These are phyloP conservation scores for Corynorhinus townsendii DNA, from an alignment of 2,113 vertebrate genomes.

Conservation along the genomic window DNA sequence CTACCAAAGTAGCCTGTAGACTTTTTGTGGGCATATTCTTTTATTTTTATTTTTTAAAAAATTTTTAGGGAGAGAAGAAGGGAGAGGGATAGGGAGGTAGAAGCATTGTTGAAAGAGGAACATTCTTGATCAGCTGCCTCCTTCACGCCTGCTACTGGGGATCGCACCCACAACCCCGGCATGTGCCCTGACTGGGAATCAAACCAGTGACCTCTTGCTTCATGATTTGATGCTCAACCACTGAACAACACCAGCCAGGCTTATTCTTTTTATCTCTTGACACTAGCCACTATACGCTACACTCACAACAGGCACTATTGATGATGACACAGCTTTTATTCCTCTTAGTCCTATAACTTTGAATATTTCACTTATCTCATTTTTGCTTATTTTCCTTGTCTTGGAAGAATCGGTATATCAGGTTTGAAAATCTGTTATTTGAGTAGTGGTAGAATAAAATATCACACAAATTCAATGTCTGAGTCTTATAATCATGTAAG, in stretches of 20 bases:
- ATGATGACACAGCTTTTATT: fast-evolving
- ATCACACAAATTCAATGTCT: not conserved
- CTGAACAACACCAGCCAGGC: not conserved
- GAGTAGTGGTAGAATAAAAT: not conserved
- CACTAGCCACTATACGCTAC: too few relatives aligned
- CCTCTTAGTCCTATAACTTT: not conserved
- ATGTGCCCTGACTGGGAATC: too few relatives aligned
- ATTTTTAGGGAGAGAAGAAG: too few relatives aligned
- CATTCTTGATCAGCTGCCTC: too few relatives aligned
- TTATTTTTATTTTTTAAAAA: not conserved
- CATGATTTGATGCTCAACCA: too few relatives aligned
- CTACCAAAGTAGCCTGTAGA: not conserved
- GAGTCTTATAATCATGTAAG: not conserved
- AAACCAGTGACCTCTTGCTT: too few relatives aligned
- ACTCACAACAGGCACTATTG: fast-evolving
- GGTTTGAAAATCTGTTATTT: not conserved
- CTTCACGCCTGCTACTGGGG: too few relatives aligned
- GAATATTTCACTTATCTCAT: not conserved
- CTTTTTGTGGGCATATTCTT: not conserved
- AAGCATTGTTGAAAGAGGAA: too few relatives aligned
- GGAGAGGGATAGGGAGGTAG: too few relatives aligned
- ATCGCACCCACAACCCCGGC: too few relatives aligned
- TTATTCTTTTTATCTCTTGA: not conserved
- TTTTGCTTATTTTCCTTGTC: not conserved
- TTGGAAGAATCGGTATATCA: not conserved